Percentiles rank a stretch among this genome's conserved stretches.
phyloP scores from a whole-genome alignment of 1,140 invertebrate species.

The Solen grandis region DNA sequence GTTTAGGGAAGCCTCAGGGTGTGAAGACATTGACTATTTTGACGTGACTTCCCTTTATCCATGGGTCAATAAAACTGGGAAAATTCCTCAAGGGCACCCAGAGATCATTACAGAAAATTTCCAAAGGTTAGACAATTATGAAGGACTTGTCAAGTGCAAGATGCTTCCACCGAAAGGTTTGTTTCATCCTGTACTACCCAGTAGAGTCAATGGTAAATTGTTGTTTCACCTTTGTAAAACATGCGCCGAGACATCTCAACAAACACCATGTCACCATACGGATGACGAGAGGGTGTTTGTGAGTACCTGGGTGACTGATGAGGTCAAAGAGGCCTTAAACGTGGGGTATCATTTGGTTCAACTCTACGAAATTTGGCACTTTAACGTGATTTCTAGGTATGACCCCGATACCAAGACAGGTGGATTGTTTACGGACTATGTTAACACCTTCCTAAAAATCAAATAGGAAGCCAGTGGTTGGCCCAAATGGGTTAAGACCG shows the following conservation, averaged over 20 bases:
- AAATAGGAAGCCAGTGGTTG: slow-evolving; percentile 65
- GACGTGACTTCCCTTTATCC: slow-evolving; percentile 54
- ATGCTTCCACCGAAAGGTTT: slow-evolving; percentile 24
- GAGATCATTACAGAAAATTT: slow-evolving; percentile 38
- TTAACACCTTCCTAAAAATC: slow-evolving; percentile 64
- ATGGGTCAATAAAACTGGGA: slow-evolving; percentile 38
- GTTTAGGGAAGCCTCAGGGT: too few species aligned
- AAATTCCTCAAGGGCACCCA: slow-evolving; percentile 32
- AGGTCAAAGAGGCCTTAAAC: slow-evolving; percentile 1
- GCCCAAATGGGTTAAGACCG: slow-evolving; percentile 52
- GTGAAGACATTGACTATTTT: too few species aligned
- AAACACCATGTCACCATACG: slow-evolving; percentile 26
- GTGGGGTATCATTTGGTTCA: slow-evolving; percentile 29
- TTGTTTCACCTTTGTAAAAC: too few species aligned
- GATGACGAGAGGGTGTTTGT: slow-evolving; percentile 11
- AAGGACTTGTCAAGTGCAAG: slow-evolving; percentile 47
- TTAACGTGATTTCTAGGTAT: slow-evolving; percentile 9
- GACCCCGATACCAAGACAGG: too few species aligned
- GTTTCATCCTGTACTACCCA: slow-evolving; percentile 37
- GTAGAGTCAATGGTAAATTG: slow-evolving; percentile 20
- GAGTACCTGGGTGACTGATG: slow-evolving; percentile 23
- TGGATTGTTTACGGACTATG: slow-evolving; percentile 61
- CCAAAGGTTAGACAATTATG: slow-evolving; percentile 4
- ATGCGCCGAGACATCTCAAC: slow-evolving; percentile 15
- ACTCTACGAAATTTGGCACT: slow-evolving; percentile 57